Conservation (phyloP, 2,113 vertebrate genomes). For the Ascaphus truei region DNA sequence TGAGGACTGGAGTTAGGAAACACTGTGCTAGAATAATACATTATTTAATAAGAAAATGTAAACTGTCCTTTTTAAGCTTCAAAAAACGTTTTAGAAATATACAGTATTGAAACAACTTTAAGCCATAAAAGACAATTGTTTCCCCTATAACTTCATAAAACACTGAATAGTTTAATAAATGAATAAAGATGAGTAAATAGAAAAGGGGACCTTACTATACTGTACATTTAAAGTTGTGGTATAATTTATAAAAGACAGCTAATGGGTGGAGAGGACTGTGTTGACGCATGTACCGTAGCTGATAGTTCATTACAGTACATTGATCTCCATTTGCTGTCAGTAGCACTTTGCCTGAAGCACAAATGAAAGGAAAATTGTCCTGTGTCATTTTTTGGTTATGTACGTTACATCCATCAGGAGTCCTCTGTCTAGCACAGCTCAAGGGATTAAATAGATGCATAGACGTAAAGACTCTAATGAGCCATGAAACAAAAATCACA, state of each 20-base stretch:
- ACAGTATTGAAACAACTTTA: too few species aligned
- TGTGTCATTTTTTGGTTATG: conserved; percentile 3
- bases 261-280: background rate
- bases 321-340: conserved; percentile 26
- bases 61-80: too few species aligned
- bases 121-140: too few species aligned
- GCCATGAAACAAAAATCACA: background rate
- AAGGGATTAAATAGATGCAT: background rate
- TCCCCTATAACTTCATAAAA: too few species aligned
- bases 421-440: background rate
- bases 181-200: too few species aligned
- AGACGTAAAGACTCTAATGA: background rate
- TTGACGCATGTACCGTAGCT: conserved; percentile 35
- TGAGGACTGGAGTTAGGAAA: too few species aligned
- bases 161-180: too few species aligned
- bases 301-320: conserved; percentile 28
- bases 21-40: too few species aligned
- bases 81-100: too few species aligned
- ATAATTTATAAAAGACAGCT: conserved; percentile 19
- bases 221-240: background rate
- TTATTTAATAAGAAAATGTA: too few species aligned
- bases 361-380: conserved; percentile 3
- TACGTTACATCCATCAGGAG: background rate
- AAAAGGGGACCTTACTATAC: too few species aligned
- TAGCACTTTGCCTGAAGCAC: conserved; percentile 21